Evolutionary conservation across 2,113 vertebrate genomes (phyloP).

Genomic region (Suncus etruscus): DNA sequence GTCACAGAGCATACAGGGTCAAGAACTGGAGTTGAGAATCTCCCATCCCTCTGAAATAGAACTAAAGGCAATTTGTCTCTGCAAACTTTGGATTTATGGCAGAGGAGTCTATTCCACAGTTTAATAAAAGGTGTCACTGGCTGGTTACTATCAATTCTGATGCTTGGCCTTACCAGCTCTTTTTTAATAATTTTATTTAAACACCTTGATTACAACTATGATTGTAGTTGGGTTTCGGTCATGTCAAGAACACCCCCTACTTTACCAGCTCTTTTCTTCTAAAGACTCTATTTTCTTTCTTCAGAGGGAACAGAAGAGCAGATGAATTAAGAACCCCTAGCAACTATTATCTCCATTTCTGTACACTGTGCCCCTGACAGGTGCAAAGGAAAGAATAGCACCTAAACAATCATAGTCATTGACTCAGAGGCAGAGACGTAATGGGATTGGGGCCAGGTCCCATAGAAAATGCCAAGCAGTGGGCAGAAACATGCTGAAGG

Average conservation of each 20-base stretch:
- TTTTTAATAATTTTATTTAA: background rate
- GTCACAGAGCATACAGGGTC: conserved; percentile 61
- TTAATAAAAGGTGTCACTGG: conserved; percentile 63
- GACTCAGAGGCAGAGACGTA: conserved; percentile 48
- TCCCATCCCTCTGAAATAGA: conserved; percentile 64
- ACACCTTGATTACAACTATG: too few species aligned
- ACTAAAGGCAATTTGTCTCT: conserved; percentile 76
- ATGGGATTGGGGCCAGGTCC: conserved; percentile 24
- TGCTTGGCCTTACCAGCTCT: conserved; percentile 19
- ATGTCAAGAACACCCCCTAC: too few species aligned
- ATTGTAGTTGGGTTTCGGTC: too few species aligned
- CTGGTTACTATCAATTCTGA: conserved; percentile 56
- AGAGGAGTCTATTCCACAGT: conserved; percentile 68
- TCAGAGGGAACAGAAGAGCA: conserved; percentile 39
- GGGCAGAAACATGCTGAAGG: conserved; percentile 37
- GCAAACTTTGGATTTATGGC: conserved; percentile 66
- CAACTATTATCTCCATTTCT: conserved; percentile 72
- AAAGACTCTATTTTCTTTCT: conserved; percentile 61
- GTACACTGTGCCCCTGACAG: conserved; percentile 53
- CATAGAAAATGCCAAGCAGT: conserved; percentile 52
- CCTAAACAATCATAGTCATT: conserved; percentile 57
- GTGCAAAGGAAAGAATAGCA: conserved; percentile 40
- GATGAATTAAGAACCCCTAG: conserved; percentile 66
- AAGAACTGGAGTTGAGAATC: conserved; percentile 63
- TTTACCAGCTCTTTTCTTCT: conserved; percentile 52